Evolutionary conservation across 2,113 vertebrate genomes (phyloP), one percentile per base, ranked within the genome.

Genomic region (Nematolebias whitei): DNA sequence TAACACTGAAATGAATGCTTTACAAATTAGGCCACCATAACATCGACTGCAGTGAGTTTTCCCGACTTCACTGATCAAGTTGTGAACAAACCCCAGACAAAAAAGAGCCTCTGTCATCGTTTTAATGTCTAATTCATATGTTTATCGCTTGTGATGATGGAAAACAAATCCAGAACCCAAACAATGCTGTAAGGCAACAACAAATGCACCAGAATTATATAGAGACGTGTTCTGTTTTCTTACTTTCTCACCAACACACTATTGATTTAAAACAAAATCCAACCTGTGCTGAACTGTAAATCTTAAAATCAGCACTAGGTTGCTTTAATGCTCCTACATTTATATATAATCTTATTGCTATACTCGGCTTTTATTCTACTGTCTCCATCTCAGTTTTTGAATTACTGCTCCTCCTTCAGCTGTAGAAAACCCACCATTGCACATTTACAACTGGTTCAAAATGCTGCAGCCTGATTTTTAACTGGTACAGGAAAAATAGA

Each of bases 11-110:
- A 61, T 26, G 59, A 76, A 79, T 22, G 72, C 68, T 69, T 68
- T 54, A 71, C 75, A 83, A 85, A 83, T 69, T 22, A 80, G 82
- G 82, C 71, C 75, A 74, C 23, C 43, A 1, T 29, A 51, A 57
- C 65, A 57, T 39, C 6, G 74, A 80, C 56, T 56, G 68, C 49
- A 14, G 44, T 41, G 49, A 52, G 67, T 66, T 48, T 60, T 56
- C 50, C 58, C 2, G 74, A 72, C 63, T 70, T 58, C 75, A 67
- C 57, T 39, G 18, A 79, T 63, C 60, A 24, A 2, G 54, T 63
- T 60, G 47, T 55, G 69, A 16, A 20, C 16, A 15, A 51, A 67
- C 44, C 22, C 45, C 13, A 72, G 22, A 41, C 23, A 54, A 45
- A 39, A 64, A 76, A 64, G 5, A 16, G 59, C 40, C 5, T 51